These are phyloP conservation scores for Maconellicoccus hirsutus DNA, from an alignment of 1,140 invertebrate genomes.

Conservation along the genomic window DNA sequence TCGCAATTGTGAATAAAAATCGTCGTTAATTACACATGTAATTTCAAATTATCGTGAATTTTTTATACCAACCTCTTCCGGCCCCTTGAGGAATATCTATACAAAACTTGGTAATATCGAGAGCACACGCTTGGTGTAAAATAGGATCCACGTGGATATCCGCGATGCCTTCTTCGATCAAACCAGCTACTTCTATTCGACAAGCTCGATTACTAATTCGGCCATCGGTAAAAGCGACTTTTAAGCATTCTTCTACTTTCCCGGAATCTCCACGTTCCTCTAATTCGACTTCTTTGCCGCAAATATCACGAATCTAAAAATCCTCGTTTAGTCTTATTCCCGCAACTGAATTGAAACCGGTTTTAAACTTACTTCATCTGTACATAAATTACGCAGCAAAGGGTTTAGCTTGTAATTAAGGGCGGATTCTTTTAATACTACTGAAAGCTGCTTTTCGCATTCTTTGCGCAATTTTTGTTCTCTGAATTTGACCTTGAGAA, in stretches of 20 bases:
- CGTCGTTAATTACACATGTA: background rate
- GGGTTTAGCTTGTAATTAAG: slow-evolving; percentile 79
- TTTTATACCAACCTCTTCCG: slow-evolving; percentile 55
- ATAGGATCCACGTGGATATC: slow-evolving; percentile 76
- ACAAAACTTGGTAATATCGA: slow-evolving; percentile 75
- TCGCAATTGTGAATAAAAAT: slow-evolving; percentile 34
- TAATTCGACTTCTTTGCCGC: slow-evolving; percentile 38
- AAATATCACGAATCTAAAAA: slow-evolving; percentile 38
- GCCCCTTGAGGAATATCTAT: slow-evolving; percentile 68
- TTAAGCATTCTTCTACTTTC: slow-evolving; percentile 75
- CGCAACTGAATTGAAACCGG: no score
- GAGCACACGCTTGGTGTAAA: slow-evolving; percentile 59
- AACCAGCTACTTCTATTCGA: slow-evolving; percentile 61
- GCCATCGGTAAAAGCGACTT: slow-evolving; percentile 58
- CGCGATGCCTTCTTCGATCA: slow-evolving; percentile 64
- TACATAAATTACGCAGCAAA: slow-evolving; percentile 61
- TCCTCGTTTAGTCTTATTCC: no score
- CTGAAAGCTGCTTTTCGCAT: slow-evolving; percentile 70
- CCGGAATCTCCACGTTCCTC: slow-evolving; percentile 47
- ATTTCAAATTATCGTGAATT: background rate
- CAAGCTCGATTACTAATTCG: slow-evolving; percentile 62
- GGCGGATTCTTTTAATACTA: slow-evolving; percentile 71
- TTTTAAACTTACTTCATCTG: slow-evolving; percentile 40
- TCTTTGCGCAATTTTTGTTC: slow-evolving; percentile 53
- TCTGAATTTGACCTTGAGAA: slow-evolving; percentile 54